These are phyloP conservation scores for Microctenopoma steveboyesi DNA, from an alignment of 2,797 vertebrate genomes.

Conservation along the genomic window DNA sequence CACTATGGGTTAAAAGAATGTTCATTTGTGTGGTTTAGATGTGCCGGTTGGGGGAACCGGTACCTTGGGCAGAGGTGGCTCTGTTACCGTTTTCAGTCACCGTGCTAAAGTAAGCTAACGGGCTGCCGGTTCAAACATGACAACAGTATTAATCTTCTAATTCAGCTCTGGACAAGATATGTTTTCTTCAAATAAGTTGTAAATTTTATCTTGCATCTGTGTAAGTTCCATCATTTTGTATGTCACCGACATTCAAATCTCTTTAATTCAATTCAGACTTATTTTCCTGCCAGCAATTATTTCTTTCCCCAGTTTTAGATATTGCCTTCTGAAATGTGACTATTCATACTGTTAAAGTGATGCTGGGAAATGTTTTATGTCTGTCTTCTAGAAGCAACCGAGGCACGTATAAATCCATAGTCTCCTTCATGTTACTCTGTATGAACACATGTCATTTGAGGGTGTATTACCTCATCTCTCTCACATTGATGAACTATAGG, in stretches of 20 bases:
- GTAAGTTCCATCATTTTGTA: not conserved
- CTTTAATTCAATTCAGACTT: conserved; percentile 1
- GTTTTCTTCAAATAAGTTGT: not conserved
- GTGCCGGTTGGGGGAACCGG: not conserved
- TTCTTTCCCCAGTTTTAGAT: not conserved
- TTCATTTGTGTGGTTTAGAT: not conserved
- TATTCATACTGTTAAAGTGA: not conserved
- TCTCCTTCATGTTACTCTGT: not conserved
- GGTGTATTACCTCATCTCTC: not conserved
- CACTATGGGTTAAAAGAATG: not conserved
- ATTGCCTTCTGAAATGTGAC: not conserved
- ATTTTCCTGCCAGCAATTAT: not conserved
- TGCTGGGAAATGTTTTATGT: not conserved
- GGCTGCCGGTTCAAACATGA: not conserved
- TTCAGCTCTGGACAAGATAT: not conserved
- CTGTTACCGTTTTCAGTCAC: no score
- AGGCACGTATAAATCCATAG: not conserved
- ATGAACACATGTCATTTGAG: not conserved
- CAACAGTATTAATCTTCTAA: not conserved
- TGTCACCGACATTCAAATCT: not conserved
- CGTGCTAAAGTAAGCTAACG: not conserved
- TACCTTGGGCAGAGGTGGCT: no score
- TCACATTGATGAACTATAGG: not conserved
- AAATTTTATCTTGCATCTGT: no score
- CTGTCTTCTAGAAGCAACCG: not conserved